Evolutionary conservation across 37 sponge, comb jelly and placozoan species (phyloP).

Genomic region (Halichondria panicea): DNA sequence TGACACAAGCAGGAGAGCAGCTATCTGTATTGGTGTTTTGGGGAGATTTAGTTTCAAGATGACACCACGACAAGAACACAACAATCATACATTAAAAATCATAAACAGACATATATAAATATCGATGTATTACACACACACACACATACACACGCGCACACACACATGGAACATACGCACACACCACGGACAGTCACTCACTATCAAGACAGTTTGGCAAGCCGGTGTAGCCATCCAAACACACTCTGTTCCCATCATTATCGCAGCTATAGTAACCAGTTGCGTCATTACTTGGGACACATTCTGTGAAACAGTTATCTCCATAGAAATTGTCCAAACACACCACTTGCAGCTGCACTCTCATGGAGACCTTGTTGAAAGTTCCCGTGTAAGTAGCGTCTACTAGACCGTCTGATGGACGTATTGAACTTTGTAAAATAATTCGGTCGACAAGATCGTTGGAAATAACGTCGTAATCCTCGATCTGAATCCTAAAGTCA

Average conservation of each 20-base stretch:
- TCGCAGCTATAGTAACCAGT: constrained; percentile 54
- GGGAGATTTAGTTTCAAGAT: too few relatives aligned
- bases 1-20: background rate
- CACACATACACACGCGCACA: constrained; percentile 17
- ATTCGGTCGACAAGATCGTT: constrained; percentile 50
- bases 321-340: constrained; percentile 63
- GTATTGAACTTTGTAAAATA: too few relatives aligned
- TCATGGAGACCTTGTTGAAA: constrained; percentile 5
- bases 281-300: constrained; percentile 15
- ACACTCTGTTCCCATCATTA: constrained; percentile 34
- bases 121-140: background rate
- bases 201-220: constrained; percentile 30
- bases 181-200: constrained; percentile 1
- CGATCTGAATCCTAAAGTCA: constrained; percentile 24
- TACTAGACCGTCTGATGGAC: too few relatives aligned
- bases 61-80: background rate
- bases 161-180: background rate
- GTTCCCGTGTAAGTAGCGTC: background rate
- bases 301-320: constrained; percentile 20
- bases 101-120: background rate
- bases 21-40: too few relatives aligned
- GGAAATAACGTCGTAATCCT: constrained; percentile 34
- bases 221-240: constrained; percentile 30
- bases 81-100: background rate
- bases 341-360: background rate